Base-by-base conservation (phyloP, 1,140 invertebrate species). In the Platyura marginata region DNA sequence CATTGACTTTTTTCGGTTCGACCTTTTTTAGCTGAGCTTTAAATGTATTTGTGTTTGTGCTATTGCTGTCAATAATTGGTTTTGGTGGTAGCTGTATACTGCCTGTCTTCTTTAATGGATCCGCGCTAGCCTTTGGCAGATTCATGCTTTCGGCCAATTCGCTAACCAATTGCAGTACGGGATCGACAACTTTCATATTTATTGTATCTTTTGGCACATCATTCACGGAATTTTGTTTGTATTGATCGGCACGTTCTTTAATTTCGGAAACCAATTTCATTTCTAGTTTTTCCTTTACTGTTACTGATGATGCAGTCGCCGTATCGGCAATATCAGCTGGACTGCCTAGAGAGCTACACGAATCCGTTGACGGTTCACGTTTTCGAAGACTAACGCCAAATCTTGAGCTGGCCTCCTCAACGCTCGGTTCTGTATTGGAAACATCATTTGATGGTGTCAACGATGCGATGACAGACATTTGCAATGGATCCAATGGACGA, bases 261-360 rank as follows among this genome's bases (percentile, higher is more conserved):
- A 86, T 85, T 59, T 87, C 81, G 10, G 81, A 78, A 9, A 84
- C 77, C 15, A 83, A 57, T 59, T 84, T 81, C 3, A 82, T 53
- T 52, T 84, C 81, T 10, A 83, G 63, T 72, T 85, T 81, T 54
- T 87, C 81, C 51, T 86, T 86, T 67, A 74, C 70, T 47, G 33
- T 39, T 46, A 48, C 42, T 41, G 48, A 41, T 16, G 49, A 51
- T 41, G 52, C 47, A 6, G 54, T 50, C 46, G 44, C 47, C 20
- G 53, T 53, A 32, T 63, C 64, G 0, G 52, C 9, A 25, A 9
- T 10, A 15, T 38, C 38, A n/a, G 21, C 25, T 19, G 59, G 59
- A 20, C 53, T 56, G 15, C 59, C 59, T 16, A 61, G 44, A 2
- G 59, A 61, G 44, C 65, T 70, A 47, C 69, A 71, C n/a, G 69